Percentiles rank a stretch among this genome's conserved stretches.
Conservation (phyloP, 2,797 vertebrate genomes). For the Cynopterus sphinx region DNA sequence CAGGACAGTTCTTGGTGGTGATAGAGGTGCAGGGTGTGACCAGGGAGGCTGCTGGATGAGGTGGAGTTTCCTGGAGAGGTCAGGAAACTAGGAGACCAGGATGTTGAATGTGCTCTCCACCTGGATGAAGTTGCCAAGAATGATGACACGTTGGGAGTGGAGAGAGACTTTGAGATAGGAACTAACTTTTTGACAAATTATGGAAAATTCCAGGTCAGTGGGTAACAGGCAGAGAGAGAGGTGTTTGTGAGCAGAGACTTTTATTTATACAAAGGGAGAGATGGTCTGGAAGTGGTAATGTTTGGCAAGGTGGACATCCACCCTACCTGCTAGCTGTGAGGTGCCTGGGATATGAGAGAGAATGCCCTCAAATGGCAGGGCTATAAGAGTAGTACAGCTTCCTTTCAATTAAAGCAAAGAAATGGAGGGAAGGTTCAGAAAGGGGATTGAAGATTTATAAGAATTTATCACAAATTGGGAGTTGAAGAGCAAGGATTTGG, state of each 20-base stretch:
- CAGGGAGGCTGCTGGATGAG: neutral
- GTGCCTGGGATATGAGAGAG: neutral
- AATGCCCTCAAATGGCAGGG: neutral
- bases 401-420: neutral
- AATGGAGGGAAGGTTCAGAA: neutral
- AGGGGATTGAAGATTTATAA: neutral
- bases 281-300: neutral
- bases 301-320: neutral
- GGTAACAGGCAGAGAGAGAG: neutral
- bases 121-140: constrained; percentile 49
- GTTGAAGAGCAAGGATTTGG: neutral
- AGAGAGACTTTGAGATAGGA: constrained; percentile 27
- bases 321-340: rapidly evolving
- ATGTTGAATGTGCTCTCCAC: constrained; percentile 16
- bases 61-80: constrained; percentile 58
- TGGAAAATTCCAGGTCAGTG: constrained; percentile 54
- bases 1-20: neutral
- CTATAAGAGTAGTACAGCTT: neutral
- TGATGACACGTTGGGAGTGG: constrained; percentile 42
- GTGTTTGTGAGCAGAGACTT: neutral
- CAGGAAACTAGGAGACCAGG: constrained; percentile 36
- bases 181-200: constrained; percentile 23
- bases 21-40: neutral
- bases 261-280: neutral
- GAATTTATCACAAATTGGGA: neutral